Evolutionary conservation across 2,888 invertebrate genomes (phyloP), one percentile per base, ranked within the genome.

Genomic region (Acleris literana): DNA sequence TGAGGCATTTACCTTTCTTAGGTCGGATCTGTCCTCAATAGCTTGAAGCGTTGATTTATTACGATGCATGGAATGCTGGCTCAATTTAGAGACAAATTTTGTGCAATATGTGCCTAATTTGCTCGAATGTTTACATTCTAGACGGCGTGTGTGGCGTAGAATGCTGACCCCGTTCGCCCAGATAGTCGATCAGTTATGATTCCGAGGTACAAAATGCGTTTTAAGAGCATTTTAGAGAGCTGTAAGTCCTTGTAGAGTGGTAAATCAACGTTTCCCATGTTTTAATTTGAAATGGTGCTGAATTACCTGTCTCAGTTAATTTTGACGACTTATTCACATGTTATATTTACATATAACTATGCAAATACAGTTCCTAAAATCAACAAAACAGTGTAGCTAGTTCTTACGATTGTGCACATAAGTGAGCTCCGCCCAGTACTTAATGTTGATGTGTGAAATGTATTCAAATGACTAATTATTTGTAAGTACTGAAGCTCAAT

Each of bases 1-100:
- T 90, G 87, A 90, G 81, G 88, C 85, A 88, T 90, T 90, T 90
- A 89, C 90, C 90, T 90, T 90, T 90, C 90, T 88, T 90, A 89
- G 90, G 86, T 88, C 84, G 83, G 82, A 83, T 84, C 84, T 91
- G 92, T 90, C 89, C 91, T 89, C 90, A 90, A 88, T 90, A 74
- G 71, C 82, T 87, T 81, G 84, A 86, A 84, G 84, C 85, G 84
- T 86, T 88, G 87, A 90, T 89, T 90, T 88, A 90, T 87, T 84
- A 81, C 84, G 84, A 88, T 86, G 85, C 82, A 84, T 79, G 83
- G 85, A 85, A 87, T 88, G 85, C 80, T 71, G 79, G 75, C 78
- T 84, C 79, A 81, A 83, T 85, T 87, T 83, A 84, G 79, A 85
- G 82, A 85, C 84, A 83, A 83, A 85, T 82, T 88, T 85, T 86